A percentile compares a stretch with the other conserved stretches of the same genome.
Conservation (phyloP, 2,113 vertebrate species). For the Crotalus horridus region DNA sequence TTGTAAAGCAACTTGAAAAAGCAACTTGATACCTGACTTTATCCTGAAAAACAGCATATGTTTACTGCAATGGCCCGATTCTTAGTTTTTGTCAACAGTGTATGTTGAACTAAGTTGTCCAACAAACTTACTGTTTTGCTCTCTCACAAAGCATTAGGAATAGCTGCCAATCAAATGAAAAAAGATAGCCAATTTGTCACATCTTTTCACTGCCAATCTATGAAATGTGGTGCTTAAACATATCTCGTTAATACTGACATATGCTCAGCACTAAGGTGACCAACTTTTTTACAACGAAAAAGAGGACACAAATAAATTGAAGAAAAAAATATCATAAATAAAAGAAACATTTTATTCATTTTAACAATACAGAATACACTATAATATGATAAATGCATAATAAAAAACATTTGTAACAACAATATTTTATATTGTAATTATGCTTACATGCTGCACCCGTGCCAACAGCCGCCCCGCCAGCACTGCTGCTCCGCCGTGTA, state of each 20-base stretch:
- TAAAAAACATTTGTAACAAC: too few relatives aligned
- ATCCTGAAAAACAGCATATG: background rate
- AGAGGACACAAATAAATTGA: too few relatives aligned
- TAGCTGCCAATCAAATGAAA: conserved; percentile 28
- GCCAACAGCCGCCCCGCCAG: too few relatives aligned
- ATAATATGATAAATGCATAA: too few relatives aligned
- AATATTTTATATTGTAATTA: too few relatives aligned
- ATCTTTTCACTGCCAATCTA: conserved; percentile 24
- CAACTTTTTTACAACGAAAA: too few relatives aligned
- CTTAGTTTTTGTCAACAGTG: conserved; percentile 44
- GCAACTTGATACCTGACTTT: background rate
- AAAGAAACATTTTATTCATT: too few relatives aligned
- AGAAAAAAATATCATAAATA: too few relatives aligned
- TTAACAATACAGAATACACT: too few relatives aligned
- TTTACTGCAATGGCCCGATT: conserved; percentile 1
- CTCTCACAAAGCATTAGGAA: background rate
- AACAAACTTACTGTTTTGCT: background rate
- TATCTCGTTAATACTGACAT: conserved; percentile 13
- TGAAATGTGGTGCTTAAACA: conserved; percentile 22
- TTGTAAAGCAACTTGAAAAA: background rate
- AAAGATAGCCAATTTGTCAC: conserved; percentile 9
- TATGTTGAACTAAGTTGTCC: conserved; percentile 31
- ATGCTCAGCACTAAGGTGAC: background rate
- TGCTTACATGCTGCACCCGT: too few relatives aligned
- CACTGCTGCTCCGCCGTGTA: too few relatives aligned